Conservation (phyloP, 1,140 invertebrate species). For the Drosophila prosaltans region DNA sequence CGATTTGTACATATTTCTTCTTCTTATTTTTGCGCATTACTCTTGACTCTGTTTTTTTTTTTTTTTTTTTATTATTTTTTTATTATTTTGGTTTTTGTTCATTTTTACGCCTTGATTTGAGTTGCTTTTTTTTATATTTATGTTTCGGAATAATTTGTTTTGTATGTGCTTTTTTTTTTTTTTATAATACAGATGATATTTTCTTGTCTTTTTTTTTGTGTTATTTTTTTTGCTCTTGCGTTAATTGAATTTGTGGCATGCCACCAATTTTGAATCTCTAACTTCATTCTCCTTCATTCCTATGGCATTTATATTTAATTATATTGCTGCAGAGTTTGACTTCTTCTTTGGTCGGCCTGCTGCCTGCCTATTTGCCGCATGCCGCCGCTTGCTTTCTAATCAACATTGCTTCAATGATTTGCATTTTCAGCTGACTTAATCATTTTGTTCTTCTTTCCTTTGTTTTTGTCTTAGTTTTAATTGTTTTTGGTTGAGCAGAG, state of each 20-base stretch:
- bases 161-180: slow-evolving; percentile 39
- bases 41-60: slow-evolving; percentile 18
- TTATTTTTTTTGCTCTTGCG: slow-evolving; percentile 32
- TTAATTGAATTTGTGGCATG: slow-evolving; percentile 77
- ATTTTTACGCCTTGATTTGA: slow-evolving; percentile 53
- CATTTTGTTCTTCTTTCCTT: slow-evolving; percentile 31
- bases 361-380: background rate
- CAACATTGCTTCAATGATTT: slow-evolving; percentile 70
- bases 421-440: slow-evolving; percentile 70
- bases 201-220: slow-evolving; percentile 45
- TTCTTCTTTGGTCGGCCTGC: slow-evolving; percentile 27
- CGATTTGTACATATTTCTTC: background rate
- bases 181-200: slow-evolving; percentile 24
- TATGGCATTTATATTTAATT: slow-evolving; percentile 74
- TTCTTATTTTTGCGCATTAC: slow-evolving; percentile 1
- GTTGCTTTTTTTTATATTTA: slow-evolving; percentile 15
- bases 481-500: slow-evolving; percentile 50
- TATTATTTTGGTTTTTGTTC: slow-evolving; percentile 36
- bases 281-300: background rate
- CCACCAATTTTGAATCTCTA: background rate
- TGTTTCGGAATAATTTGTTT: slow-evolving; percentile 47
- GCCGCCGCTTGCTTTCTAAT: slow-evolving; percentile 59
- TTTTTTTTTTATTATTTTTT: slow-evolving; percentile 39
- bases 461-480: slow-evolving; percentile 31
- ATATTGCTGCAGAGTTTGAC: slow-evolving; percentile 49